These are phyloP conservation scores for Drosophila robusta DNA, from an alignment of 2,888 invertebrate genomes.

Conservation along the genomic window DNA sequence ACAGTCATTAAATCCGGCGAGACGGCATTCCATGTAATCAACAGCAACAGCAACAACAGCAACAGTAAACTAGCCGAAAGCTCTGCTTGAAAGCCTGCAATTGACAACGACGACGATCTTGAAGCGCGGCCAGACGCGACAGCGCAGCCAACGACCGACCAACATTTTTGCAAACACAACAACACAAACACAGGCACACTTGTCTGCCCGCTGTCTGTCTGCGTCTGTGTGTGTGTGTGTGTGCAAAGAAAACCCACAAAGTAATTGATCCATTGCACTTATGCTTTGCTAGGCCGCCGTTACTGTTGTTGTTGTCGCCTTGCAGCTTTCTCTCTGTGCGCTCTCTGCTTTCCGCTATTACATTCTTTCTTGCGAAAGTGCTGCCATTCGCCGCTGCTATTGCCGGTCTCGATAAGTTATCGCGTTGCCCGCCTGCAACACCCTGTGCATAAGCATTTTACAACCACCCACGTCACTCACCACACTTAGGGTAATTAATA, in stretches of 20 bases:
- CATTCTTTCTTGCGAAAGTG: slow-evolving; percentile 60
- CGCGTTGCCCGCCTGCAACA: slow-evolving; percentile 11
- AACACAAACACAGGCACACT: slow-evolving; percentile 21
- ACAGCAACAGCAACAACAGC: slow-evolving; percentile 31
- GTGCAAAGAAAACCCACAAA: slow-evolving; percentile 67
- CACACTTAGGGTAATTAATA: not conserved
- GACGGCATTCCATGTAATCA: slow-evolving; percentile 79
- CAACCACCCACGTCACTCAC: slow-evolving; percentile 6
- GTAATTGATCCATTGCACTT: slow-evolving; percentile 82
- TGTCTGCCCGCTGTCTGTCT: slow-evolving; percentile 41
- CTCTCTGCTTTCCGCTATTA: slow-evolving; percentile 27
- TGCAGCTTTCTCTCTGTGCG: slow-evolving; percentile 66
- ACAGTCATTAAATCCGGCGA: slow-evolving; percentile 82
- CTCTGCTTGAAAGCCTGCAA: slow-evolving; percentile 58
- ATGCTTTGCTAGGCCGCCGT: slow-evolving; percentile 60
- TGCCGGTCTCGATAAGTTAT: slow-evolving; percentile 42
- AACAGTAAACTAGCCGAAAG: slow-evolving; percentile 41
- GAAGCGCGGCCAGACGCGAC: slow-evolving; percentile 47
- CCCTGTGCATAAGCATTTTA: slow-evolving; percentile 2
- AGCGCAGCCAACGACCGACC: slow-evolving; percentile 70
- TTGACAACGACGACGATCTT: slow-evolving; percentile 65
- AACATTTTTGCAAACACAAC: slow-evolving; percentile 65
- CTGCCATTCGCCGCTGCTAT: slow-evolving; percentile 4
- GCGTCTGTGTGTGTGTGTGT: slow-evolving; percentile 25
- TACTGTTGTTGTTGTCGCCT: slow-evolving; percentile 39